These are phyloP conservation scores for Eupithecia dodoneata DNA, from an alignment of 2,888 invertebrate species.

Conservation along the genomic window DNA sequence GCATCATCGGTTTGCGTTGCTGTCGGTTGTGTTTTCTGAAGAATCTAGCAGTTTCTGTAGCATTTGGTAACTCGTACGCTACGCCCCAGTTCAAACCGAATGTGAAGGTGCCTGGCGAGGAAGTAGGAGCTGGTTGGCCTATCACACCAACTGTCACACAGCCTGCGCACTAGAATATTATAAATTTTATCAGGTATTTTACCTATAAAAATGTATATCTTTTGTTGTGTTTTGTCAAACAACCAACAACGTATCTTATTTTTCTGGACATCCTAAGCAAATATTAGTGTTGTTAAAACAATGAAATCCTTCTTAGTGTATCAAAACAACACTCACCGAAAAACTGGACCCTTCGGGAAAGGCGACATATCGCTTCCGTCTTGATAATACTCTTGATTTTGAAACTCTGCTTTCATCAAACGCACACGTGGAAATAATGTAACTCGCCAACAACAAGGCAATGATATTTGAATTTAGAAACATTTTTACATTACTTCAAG, in stretches of 20 bases:
- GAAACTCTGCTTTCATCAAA: constrained; percentile 32
- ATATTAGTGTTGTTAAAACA: constrained; percentile 9
- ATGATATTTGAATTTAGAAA: constrained; percentile 29
- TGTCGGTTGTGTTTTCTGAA: constrained; percentile 42
- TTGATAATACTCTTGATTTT: constrained; percentile 71
- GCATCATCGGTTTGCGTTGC: constrained; percentile 65
- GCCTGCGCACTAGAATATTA: constrained; percentile 74
- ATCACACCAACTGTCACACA: constrained; percentile 86
- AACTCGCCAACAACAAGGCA: constrained; percentile 38
- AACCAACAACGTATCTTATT: constrained; percentile 14
- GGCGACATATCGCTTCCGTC: constrained; percentile 86
- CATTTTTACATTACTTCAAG: constrained; percentile 30
- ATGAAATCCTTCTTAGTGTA: not conserved
- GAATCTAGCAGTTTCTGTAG: constrained; percentile 73
- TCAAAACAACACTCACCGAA: constrained; percentile 80
- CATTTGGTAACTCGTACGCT: constrained; percentile 86
- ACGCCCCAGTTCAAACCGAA: constrained; percentile 89
- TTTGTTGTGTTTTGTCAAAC: constrained; percentile 10
- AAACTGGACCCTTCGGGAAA: constrained; percentile 89
- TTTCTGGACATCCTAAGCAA: constrained; percentile 4
- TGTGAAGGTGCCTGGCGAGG: constrained; percentile 82
- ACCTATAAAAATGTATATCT: not conserved
- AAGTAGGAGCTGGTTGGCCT: constrained; percentile 81
- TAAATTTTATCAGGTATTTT: not conserved
- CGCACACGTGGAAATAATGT: constrained; percentile 35